Percentiles rank a stretch among this genome's conserved stretches.
These are phyloP conservation scores for Rutilus rutilus DNA, from an alignment of 2,113 vertebrate genomes.

Conservation along the genomic window DNA sequence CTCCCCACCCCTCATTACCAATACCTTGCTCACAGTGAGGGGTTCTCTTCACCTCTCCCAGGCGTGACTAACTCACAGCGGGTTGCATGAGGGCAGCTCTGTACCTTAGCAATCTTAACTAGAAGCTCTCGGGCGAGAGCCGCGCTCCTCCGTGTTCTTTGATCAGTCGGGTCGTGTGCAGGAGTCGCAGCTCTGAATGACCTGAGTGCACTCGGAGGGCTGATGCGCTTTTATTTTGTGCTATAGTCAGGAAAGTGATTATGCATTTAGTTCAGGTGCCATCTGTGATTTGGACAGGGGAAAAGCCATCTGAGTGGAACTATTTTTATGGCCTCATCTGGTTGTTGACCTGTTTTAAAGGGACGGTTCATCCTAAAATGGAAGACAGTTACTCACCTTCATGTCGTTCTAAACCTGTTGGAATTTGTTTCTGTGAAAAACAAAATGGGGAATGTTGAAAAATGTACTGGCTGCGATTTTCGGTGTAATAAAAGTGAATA, in stretches of 20 bases:
- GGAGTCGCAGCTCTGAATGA: slow-evolving; percentile 19
- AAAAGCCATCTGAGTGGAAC: slow-evolving; percentile 10
- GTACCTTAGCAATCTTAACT: slow-evolving; percentile 44
- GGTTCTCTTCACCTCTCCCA: slow-evolving; percentile 44
- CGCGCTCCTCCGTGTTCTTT: neutral
- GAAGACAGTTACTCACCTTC: neutral
- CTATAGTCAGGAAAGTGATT: slow-evolving; percentile 13
- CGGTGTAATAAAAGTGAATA: neutral
- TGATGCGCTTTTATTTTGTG: slow-evolving; percentile 45
- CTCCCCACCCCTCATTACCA: slow-evolving; percentile 53
- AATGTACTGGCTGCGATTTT: neutral
- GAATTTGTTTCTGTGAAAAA: neutral
- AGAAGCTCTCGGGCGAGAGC: neutral
- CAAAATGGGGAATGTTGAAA: neutral
- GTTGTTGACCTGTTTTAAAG: slow-evolving; percentile 35
- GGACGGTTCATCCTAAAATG: neutral
- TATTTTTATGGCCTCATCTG: slow-evolving; percentile 23
- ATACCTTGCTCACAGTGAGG: slow-evolving; percentile 50
- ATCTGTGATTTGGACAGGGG: slow-evolving; percentile 30
- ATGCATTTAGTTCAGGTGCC: slow-evolving; percentile 26
- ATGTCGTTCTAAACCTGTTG: neutral
- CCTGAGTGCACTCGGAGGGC: slow-evolving; percentile 7
- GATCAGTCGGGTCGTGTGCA: neutral
- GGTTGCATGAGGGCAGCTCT: slow-evolving; percentile 39
- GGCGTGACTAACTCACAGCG: slow-evolving; percentile 53